Conservation (phyloP, 2,113 vertebrate genomes). For the Myrmecophaga tridactyla region DNA sequence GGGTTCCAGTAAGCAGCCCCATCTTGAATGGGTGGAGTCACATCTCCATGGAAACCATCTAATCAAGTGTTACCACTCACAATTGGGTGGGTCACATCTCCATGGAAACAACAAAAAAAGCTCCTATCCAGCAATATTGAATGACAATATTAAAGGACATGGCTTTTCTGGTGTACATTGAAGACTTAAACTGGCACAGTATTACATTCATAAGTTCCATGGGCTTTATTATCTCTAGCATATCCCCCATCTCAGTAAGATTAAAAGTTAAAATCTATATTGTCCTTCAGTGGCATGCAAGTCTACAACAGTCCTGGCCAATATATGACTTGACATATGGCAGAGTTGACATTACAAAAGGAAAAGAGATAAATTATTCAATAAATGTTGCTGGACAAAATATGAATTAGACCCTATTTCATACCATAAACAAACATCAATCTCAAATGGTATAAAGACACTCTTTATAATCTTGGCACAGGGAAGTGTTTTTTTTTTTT, state of each 20-base stretch:
- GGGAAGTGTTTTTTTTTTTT: background rate
- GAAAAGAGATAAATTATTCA: background rate
- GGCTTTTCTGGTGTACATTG: too few relatives aligned
- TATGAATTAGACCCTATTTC: background rate
- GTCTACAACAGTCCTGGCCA: background rate
- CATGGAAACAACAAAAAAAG: too few relatives aligned
- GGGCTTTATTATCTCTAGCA: background rate
- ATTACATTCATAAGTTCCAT: background rate
- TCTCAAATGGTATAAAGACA: background rate
- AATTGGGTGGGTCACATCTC: too few relatives aligned
- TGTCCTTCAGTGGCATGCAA: background rate
- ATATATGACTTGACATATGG: background rate
- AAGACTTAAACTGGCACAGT: too few relatives aligned
- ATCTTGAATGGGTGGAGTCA: too few relatives aligned
- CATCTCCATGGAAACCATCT: too few relatives aligned
- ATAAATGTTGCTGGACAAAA: background rate
- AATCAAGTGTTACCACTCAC: too few relatives aligned
- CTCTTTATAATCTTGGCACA: background rate
- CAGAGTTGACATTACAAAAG: background rate
- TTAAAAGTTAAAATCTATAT: background rate
- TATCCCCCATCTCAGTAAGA: background rate
- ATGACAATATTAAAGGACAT: too few relatives aligned
- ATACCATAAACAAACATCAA: background rate
- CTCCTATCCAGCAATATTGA: too few relatives aligned
- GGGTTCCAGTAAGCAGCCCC: too few relatives aligned